Conservation (phyloP, 2,888 invertebrate species). For the Scaptomyza parva region DNA sequence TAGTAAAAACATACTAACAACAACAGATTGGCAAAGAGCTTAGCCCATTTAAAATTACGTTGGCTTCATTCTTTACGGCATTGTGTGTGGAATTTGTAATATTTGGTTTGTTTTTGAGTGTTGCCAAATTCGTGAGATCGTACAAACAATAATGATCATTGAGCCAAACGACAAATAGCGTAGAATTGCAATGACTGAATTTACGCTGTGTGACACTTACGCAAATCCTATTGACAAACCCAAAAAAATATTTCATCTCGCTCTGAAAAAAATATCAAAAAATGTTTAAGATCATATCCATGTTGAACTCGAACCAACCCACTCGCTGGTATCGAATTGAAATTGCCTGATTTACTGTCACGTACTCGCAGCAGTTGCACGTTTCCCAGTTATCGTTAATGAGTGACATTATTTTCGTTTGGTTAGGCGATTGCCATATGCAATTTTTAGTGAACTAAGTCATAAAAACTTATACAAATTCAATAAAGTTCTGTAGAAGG, state of each 20-base stretch:
- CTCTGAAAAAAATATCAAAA: not conserved
- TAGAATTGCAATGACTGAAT: conserved; percentile 25
- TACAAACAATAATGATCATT: conserved; percentile 14
- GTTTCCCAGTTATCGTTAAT: conserved; percentile 35
- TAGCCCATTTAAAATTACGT: conserved; percentile 35
- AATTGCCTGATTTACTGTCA: conserved; percentile 45
- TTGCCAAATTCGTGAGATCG: conserved; percentile 37
- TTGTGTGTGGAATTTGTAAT: conserved; percentile 44
- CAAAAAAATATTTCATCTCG: conserved; percentile 41
- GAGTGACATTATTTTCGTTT: conserved; percentile 26
- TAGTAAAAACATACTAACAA: too few species aligned
- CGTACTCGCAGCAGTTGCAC: conserved; percentile 39
- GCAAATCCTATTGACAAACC: conserved; percentile 24
- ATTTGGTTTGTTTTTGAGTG: conserved; percentile 15
- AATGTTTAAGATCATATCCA: conserved; percentile 21
- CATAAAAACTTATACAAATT: conserved; percentile 11
- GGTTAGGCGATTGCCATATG: conserved; percentile 22
- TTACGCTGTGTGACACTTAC: conserved; percentile 12
- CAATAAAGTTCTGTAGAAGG: conserved; percentile 9
- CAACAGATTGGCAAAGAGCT: conserved; percentile 28
- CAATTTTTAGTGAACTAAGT: conserved; percentile 13
- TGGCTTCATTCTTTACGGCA: conserved; percentile 43
- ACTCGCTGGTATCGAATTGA: conserved; percentile 33
- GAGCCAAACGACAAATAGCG: conserved; percentile 26
- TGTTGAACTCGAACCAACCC: conserved; percentile 7